Base-by-base conservation (phyloP, 2,113 vertebrate genomes). In the Abramis brama region DNA sequence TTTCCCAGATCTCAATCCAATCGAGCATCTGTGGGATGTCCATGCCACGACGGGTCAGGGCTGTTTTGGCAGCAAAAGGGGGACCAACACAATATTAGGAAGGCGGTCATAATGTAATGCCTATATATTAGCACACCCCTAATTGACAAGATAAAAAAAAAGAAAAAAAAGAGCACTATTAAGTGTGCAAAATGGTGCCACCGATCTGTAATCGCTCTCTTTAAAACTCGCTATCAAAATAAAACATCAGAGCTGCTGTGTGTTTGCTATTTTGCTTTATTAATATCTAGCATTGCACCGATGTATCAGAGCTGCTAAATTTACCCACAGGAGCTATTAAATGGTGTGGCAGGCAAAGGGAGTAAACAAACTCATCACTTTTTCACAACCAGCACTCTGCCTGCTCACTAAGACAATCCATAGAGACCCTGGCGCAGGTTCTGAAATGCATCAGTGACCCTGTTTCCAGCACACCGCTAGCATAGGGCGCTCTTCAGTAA, bases 291-390 rank as follows among this genome's bases (percentile, higher is more conserved):
- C 62, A 21, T 17, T 52, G n/a, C 15, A 76, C 45, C 7, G 15
- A 74, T 86, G 78, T 71, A 70, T 55, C 81, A 68, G 52, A 76
- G 79, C 23, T 33, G 78, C 84, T 83, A 52, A 70, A 55, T 81
- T 83, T 83, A 85, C 83, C 75, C 79, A 17, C 27, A 59, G 77
- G 76, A 86, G 62, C 64, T 76, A 83, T 87, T 89, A 87, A 60
- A 79, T 68, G 57, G 78, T 13, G 50, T n/a, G 12, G 10, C 52
- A 23, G 79, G 62, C 79, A 64, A 55, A 68, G 10, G 5, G 15
- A 82, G 70, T 64, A 79, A 85, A 83, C 75, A 55, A 76, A 55
- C 27, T 62, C 47, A 87, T 82, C 59, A 43, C 74, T 70, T 85
- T 85, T 75, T 8, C 15, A 71, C 74, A 73, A 47, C 43, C 33